Conservation (phyloP, 1,140 invertebrate genomes). For the Euwallacea fornicatus region DNA sequence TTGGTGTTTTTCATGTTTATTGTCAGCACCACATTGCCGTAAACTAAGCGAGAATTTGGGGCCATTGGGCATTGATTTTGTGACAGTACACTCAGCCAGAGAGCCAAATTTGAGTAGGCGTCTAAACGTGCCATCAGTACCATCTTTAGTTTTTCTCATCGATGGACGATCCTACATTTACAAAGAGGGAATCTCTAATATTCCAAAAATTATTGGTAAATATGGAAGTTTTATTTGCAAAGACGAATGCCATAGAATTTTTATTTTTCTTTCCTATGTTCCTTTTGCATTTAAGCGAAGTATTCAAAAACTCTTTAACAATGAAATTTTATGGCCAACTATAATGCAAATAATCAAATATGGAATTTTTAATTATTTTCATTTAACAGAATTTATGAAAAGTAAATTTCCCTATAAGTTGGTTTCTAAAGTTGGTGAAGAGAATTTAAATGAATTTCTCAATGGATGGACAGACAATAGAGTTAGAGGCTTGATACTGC, state of each 20-base stretch:
- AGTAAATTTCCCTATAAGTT: conserved; percentile 82
- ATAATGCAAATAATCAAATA: too few relatives aligned
- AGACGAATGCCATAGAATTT: neutral
- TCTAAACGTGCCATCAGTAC: conserved; percentile 77
- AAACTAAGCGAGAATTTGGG: conserved; percentile 82
- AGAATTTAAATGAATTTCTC: conserved; percentile 77
- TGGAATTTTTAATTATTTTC: neutral
- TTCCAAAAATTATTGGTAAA: conserved; percentile 76
- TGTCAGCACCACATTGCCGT: conserved; percentile 79
- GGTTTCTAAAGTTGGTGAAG: conserved; percentile 69
- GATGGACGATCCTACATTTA: conserved; percentile 81
- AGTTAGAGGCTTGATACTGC: conserved; percentile 87
- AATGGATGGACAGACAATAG: conserved; percentile 89
- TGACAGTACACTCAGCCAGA: conserved; percentile 81
- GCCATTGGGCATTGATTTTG: conserved; percentile 70
- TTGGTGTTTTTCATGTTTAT: conserved; percentile 89
- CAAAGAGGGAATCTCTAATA: conserved; percentile 73
- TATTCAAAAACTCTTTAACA: too few relatives aligned
- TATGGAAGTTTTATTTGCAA: neutral
- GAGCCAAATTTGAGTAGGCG: conserved; percentile 74
- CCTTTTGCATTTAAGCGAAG: too few relatives aligned
- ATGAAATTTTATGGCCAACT: too few relatives aligned
- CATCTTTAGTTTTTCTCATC: conserved; percentile 78
- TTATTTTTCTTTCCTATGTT: too few relatives aligned
- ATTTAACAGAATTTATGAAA: conserved; percentile 75